phyloP scores from a whole-genome alignment of 2,113 vertebrate species.

The Myanophis thanlyinensis region DNA sequence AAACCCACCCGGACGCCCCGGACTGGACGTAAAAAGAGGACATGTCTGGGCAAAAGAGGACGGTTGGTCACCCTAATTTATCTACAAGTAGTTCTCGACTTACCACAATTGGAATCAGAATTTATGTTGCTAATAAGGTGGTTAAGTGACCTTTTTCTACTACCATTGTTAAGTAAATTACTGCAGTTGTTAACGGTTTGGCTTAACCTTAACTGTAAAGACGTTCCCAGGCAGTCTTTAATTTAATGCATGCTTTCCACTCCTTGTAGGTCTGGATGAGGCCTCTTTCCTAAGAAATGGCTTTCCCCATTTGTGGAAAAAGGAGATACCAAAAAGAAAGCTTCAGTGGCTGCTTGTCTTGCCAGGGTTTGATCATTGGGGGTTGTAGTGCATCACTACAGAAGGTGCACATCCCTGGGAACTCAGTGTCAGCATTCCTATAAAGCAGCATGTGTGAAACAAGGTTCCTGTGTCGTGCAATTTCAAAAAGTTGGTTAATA shows the following conservation, averaged over 20 bases:
- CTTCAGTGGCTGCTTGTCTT: not conserved
- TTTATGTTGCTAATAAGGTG: not conserved
- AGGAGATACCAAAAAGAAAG: not conserved
- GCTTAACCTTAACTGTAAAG: not conserved
- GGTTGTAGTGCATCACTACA: not conserved
- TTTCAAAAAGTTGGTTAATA: not conserved
- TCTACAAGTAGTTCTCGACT: not conserved
- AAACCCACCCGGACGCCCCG: too few relatives aligned
- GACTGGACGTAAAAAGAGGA: too few relatives aligned
- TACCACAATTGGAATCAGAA: not conserved
- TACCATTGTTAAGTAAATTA: not conserved
- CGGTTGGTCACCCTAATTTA: too few relatives aligned
- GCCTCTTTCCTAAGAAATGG: not conserved
- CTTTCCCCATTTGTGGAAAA: not conserved
- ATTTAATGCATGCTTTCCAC: not conserved
- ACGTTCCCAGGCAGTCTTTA: not conserved
- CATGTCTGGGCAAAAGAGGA: too few relatives aligned
- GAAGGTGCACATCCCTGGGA: not conserved
- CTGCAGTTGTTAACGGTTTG: not conserved
- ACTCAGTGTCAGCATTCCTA: not conserved
- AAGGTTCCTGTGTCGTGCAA: not conserved
- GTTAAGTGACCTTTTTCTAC: not conserved
- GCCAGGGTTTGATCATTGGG: not conserved
- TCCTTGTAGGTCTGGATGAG: not conserved
- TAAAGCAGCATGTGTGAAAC: not conserved